A percentile compares a stretch with the other conserved stretches of the same genome.
Conservation (phyloP, 2,797 vertebrate species). For the Aselliscus stoliczkanus region DNA sequence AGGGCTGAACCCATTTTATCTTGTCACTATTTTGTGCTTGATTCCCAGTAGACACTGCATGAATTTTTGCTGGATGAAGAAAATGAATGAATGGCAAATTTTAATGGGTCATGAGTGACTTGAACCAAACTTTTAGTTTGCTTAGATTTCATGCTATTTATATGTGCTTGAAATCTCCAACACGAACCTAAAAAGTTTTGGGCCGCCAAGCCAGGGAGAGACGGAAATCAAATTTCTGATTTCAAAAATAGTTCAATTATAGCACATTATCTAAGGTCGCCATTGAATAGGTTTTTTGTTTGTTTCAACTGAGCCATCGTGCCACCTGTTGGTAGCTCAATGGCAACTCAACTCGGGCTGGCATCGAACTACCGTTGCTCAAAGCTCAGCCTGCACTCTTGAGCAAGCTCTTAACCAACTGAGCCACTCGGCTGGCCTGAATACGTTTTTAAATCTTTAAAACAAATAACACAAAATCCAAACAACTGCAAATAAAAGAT, state of each 20-base stretch:
- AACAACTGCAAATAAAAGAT: slow-evolving; percentile 9
- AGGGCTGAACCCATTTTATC: neutral
- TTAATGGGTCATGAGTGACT: neutral
- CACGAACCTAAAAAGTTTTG: neutral
- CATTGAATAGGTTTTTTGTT: neutral
- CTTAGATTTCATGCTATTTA: neutral
- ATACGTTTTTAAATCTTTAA: neutral
- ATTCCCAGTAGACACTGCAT: neutral
- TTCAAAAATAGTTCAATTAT: neutral
- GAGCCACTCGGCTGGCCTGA: no score
- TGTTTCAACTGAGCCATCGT: no score
- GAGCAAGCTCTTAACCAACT: no score
- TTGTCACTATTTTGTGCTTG: neutral
- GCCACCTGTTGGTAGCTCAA: no score
- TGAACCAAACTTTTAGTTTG: neutral
- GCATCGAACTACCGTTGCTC: no score
- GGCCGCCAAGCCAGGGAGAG: neutral
- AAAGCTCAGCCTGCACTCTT: no score
- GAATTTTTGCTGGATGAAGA: neutral
- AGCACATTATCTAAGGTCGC: neutral
- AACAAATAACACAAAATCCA: neutral
- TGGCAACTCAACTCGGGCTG: no score
- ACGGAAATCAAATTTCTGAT: neutral
- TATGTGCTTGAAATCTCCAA: neutral
- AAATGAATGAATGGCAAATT: neutral